phyloP scores from a whole-genome alignment of 2,113 vertebrate genomes.

The Ptychochromis oligacanthus region DNA sequence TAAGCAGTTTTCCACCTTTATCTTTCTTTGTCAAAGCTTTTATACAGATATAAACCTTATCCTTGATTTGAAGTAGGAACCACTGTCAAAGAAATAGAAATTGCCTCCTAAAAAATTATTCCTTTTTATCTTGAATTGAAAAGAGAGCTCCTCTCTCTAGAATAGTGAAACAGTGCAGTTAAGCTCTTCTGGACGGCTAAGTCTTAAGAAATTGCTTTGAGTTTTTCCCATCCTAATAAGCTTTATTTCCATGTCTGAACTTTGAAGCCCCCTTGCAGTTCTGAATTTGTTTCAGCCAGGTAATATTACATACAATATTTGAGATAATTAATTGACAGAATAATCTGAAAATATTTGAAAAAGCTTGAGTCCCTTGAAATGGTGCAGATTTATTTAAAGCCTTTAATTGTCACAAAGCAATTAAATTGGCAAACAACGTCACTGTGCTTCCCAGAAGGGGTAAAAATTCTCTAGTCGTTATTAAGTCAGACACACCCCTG shows the following conservation, averaged over 20 bases:
- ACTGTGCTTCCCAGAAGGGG: constrained; percentile 5
- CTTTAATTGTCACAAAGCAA: constrained; percentile 49
- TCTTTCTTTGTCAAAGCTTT: constrained; percentile 68
- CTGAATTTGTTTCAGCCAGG: constrained; percentile 24
- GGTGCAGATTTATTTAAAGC: constrained; percentile 43
- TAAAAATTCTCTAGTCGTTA: constrained; percentile 5
- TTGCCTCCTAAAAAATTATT: constrained; percentile 43
- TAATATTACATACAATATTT: constrained; percentile 18
- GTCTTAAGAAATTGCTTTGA: constrained; percentile 48
- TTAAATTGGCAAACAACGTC: constrained; percentile 42
- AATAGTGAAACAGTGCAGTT: constrained; percentile 35
- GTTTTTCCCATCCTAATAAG: constrained; percentile 39
- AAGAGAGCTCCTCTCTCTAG: constrained; percentile 36
- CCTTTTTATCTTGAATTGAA: constrained; percentile 57
- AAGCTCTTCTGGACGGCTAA: constrained; percentile 31
- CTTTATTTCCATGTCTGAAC: constrained; percentile 40
- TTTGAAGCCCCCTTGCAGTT: constrained; percentile 11
- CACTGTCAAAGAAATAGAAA: constrained; percentile 63
- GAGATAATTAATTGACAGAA: constrained; percentile 50
- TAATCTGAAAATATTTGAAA: constrained; percentile 51
- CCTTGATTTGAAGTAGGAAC: constrained; percentile 56
- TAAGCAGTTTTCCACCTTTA: constrained; percentile 65
- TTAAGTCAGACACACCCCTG: constrained; percentile 11
- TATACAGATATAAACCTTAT: constrained; percentile 73
- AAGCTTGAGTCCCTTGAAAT: constrained; percentile 34